phyloP scores from a whole-genome alignment of 2,797 vertebrate genomes.

The Myripristis jacobus region DNA sequence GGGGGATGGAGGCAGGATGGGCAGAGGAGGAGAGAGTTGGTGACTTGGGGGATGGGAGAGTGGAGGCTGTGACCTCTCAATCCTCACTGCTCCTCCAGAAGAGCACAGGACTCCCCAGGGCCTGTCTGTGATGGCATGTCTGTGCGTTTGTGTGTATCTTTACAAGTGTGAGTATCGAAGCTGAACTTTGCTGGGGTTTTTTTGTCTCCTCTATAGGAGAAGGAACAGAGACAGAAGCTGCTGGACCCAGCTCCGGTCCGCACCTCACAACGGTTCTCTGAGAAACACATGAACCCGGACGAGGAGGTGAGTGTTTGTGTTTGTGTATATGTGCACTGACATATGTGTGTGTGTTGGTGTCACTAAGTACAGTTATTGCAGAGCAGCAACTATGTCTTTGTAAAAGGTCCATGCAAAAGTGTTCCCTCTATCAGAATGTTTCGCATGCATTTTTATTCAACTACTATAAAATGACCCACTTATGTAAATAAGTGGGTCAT shows the following conservation, averaged over 20 bases:
- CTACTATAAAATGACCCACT: no score
- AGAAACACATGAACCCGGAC: constrained; percentile 82
- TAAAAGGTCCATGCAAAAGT: neutral
- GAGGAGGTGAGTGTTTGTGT: constrained; percentile 76
- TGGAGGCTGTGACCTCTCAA: constrained; percentile 56
- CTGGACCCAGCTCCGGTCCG: constrained; percentile 84
- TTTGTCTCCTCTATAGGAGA: constrained; percentile 80
- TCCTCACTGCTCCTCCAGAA: constrained; percentile 37
- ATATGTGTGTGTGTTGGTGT: neutral
- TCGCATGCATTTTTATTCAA: no score
- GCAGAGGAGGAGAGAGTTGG: constrained; percentile 20
- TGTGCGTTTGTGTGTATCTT: constrained; percentile 7
- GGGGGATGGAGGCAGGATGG: constrained; percentile 37
- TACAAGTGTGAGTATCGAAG: neutral
- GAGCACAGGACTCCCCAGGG: constrained; percentile 44
- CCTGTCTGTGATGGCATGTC: constrained; percentile 29
- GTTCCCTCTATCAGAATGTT: no score
- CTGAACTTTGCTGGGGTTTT: neutral
- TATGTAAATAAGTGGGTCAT: no score
- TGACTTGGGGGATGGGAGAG: constrained; percentile 47
- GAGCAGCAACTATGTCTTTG: neutral
- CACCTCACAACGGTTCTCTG: constrained; percentile 83
- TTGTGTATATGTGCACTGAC: neutral
- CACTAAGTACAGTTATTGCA: neutral
- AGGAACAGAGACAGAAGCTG: constrained; percentile 87